These are phyloP conservation scores for Latrodectus elegans DNA, from an alignment of 2,888 invertebrate species.

Conservation along the genomic window DNA sequence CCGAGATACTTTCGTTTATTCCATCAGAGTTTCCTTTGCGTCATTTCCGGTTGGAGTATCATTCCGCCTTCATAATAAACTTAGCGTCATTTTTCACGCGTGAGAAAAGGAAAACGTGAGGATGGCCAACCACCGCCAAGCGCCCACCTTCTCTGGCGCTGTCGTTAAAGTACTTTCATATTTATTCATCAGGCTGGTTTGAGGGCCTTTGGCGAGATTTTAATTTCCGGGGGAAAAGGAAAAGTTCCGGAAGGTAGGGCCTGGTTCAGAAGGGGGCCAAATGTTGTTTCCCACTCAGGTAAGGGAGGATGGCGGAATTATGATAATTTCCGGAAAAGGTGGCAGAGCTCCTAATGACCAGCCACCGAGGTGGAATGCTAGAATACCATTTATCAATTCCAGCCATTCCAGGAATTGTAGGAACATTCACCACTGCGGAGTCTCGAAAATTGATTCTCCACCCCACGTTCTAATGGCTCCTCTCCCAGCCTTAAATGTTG, in stretches of 20 bases:
- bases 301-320: conserved; percentile 42
- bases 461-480: background rate
- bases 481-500: no score
- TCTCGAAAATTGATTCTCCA: background rate
- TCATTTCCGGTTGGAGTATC: no score
- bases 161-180: background rate
- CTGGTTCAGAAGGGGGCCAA: background rate
- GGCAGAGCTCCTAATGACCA: conserved; percentile 20
- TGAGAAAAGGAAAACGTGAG: no score
- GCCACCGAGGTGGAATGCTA: conserved; percentile 17
- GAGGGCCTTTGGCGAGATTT: background rate
- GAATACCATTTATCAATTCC: conserved; percentile 49
- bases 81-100: no score
- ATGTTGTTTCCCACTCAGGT: background rate
- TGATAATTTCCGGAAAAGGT: conserved; percentile 51
- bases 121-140: no score
- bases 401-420: background rate
- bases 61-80: no score
- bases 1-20: no score
- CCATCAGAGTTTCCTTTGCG: no score
- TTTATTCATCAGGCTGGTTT: no score
- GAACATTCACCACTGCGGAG: background rate
- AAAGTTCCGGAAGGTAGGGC: background rate
- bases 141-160: background rate
- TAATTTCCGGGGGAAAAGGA: background rate